Evolutionary conservation across 2,888 invertebrate species (phyloP).

Genomic region (Pristionchus entomophagus): DNA sequence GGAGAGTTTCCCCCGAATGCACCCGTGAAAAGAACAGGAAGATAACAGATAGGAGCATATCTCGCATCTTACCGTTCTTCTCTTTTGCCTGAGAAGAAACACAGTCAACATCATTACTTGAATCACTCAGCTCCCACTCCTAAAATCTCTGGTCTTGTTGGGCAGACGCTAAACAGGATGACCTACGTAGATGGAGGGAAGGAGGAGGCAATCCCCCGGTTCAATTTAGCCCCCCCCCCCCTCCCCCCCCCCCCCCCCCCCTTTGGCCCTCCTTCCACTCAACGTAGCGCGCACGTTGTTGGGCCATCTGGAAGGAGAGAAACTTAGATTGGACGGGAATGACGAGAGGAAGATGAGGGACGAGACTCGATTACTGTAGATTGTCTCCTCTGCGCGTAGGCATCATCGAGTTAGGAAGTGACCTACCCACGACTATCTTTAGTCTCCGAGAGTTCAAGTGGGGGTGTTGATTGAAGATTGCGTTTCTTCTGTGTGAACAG

Average conservation of each 20-base stretch:
- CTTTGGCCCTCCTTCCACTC: conserved; percentile 21
- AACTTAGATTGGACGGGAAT: conserved; percentile 39
- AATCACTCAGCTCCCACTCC: too few species aligned
- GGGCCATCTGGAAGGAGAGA: background rate
- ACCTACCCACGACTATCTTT: background rate
- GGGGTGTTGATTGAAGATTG: too few species aligned
- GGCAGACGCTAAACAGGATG: background rate
- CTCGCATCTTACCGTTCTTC: too few species aligned
- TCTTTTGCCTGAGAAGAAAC: too few species aligned
- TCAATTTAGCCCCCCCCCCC: conserved; percentile 17
- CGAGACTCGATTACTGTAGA: conserved; percentile 1
- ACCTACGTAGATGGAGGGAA: background rate
- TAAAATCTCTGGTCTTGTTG: too few species aligned
- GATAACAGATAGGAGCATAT: too few species aligned
- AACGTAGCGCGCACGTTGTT: conserved; percentile 13
- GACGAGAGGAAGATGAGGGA: background rate
- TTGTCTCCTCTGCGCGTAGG: background rate
- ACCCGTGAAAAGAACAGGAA: too few species aligned
- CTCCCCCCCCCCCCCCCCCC: too few species aligned
- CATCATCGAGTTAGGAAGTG: background rate
- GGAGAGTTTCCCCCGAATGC: too few species aligned
- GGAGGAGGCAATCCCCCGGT: background rate
- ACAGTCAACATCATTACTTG: too few species aligned
- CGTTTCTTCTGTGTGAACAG: too few species aligned
- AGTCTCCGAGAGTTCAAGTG: background rate